These are phyloP conservation scores for Acanthococcus lagerstroemiae DNA, from an alignment of 2,888 invertebrate species.

Conservation along the genomic window DNA sequence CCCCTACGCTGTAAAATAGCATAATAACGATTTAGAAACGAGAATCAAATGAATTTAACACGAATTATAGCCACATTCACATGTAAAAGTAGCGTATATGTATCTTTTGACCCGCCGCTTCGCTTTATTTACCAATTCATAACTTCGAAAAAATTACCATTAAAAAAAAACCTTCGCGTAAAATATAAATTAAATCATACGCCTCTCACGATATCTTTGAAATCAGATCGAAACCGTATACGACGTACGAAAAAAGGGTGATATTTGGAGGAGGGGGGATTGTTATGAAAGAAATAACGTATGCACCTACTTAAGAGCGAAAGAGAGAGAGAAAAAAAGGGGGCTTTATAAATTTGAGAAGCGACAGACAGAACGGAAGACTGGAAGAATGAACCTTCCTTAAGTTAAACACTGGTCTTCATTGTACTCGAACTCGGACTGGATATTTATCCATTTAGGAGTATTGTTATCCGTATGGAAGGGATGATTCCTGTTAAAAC, in stretches of 20 bases:
- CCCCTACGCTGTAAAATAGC: slow-evolving; percentile 8
- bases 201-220: slow-evolving; percentile 26
- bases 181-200: slow-evolving; percentile 27
- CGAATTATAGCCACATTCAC: slow-evolving; percentile 19
- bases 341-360: slow-evolving; percentile 22
- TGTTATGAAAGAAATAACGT: slow-evolving; percentile 17
- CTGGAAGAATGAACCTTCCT: slow-evolving; percentile 23
- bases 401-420: slow-evolving; percentile 27
- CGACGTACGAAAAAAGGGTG: slow-evolving; percentile 12
- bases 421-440: slow-evolving; percentile 23
- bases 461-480: slow-evolving; percentile 18
- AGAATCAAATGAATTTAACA: slow-evolving; percentile 27
- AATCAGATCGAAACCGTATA: slow-evolving; percentile 18
- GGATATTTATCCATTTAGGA: slow-evolving; percentile 26
- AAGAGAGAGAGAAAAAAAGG: not conserved
- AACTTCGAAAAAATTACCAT: slow-evolving; percentile 21
- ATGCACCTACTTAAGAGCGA: slow-evolving; percentile 15
- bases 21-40: slow-evolving; percentile 21
- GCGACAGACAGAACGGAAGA: slow-evolving; percentile 23
- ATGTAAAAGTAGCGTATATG: slow-evolving; percentile 4
- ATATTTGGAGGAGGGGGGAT: slow-evolving; percentile 8
- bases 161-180: slow-evolving; percentile 21
- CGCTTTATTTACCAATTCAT: slow-evolving; percentile 8
- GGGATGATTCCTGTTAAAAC: slow-evolving; percentile 21
- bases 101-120: not conserved